phyloP scores from a whole-genome alignment of 2,113 vertebrate species.

The Campylomormyrus numenius region DNA sequence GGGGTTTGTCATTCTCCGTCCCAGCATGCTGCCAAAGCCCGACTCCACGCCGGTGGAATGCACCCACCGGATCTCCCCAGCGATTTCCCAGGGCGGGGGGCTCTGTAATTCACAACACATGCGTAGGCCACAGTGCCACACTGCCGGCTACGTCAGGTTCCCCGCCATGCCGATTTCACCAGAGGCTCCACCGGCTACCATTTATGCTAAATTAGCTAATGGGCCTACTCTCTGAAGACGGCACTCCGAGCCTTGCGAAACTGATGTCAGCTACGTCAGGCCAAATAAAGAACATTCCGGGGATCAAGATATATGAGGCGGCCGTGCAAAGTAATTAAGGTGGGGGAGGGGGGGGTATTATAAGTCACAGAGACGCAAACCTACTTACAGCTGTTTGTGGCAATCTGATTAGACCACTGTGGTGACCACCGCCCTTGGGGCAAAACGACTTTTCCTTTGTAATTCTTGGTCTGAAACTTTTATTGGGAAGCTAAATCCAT shows the following conservation, averaged over 20 bases:
- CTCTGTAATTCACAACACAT: conserved; percentile 61
- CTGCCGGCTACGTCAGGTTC: conserved; percentile 17
- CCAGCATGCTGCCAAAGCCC: not conserved
- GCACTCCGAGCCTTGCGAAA: too few relatives aligned
- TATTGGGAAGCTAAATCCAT: not conserved
- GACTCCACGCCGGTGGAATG: conserved; percentile 43
- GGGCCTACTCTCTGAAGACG: not conserved
- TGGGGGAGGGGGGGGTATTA: not conserved
- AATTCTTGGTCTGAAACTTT: not conserved
- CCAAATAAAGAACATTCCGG: not conserved
- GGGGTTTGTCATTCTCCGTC: not conserved
- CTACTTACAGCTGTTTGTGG: not conserved
- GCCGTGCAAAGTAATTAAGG: not conserved
- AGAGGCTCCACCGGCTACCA: not conserved
- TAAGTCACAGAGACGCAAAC: not conserved
- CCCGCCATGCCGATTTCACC: not conserved
- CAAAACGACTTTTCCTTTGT: not conserved
- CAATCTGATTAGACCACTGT: not conserved
- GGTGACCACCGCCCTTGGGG: not conserved
- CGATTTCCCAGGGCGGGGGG: conserved; percentile 40
- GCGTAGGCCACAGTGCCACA: conserved; percentile 33
- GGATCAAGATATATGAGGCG: not conserved
- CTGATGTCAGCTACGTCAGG: not conserved
- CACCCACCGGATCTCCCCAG: conserved; percentile 32
- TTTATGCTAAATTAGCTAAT: not conserved